Base-by-base conservation (phyloP, 2,888 invertebrate species). In the Drosophila colorata region DNA sequence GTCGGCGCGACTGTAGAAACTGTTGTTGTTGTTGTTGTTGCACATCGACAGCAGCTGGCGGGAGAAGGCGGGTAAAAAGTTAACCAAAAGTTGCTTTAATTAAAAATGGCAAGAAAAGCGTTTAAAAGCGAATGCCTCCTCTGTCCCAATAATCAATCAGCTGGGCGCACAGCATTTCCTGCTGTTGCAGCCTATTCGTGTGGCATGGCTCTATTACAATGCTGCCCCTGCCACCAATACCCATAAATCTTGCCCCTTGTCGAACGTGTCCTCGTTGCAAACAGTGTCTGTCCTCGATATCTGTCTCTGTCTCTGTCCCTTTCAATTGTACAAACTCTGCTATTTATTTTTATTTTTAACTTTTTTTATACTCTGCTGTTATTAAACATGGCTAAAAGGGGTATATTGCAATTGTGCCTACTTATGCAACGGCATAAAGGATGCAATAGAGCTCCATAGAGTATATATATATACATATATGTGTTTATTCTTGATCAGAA, bases 1-100 rank as follows among this genome's bases (percentile, higher is more conserved):
- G 60, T 90, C 90, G 51, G 90, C 90, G 60, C 90, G 90, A 71
- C 87, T 88, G 38, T 88, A 89, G 66, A 78, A 89, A 56, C 80
- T 63, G 44, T 18, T 56, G 25, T 49, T 70, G 23, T 38, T 48
- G 25, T 37, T 69, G 72, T 41, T 69, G 51, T 66, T 35, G 66
- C 63, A 47, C 48, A 20, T 43, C 1, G 63, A 59, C 18, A 47
- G 72, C 63, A 86, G 68, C 84, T 80, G 65, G 0, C 0, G 28
- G 31, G 51, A 37, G 65, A 40, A 25, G 37, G 14, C 9, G 9
- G 28, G 20, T 28, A 64, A 46, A 57, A 20, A 33, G 33, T 28
- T 49, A 75, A 31, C 33, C 31, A 55, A 59, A 63, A 11, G 20
- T 52, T 16, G 16, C 7, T 66, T 78, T 78, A 74, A 77, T 77